Evolutionary conservation across 2,888 invertebrate species (phyloP).

Genomic region (Andrena chrysosceles): DNA sequence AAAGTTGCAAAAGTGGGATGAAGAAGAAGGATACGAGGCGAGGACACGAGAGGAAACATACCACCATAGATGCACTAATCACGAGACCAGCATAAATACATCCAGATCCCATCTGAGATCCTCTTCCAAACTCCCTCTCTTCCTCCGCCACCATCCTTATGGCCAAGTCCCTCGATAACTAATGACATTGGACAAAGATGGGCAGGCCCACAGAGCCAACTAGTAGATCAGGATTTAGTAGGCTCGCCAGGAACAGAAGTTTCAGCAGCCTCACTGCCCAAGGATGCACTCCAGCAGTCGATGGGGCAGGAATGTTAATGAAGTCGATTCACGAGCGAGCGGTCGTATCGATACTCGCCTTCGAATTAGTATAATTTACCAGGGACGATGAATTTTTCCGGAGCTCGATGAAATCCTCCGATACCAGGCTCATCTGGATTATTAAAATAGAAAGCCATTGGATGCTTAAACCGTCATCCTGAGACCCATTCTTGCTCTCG

Average conservation of each 20-base stretch:
- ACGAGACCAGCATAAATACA: constrained; percentile 39
- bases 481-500: background rate
- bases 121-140: constrained; percentile 31
- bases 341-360: background rate
- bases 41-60: constrained; percentile 36
- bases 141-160: constrained; percentile 49
- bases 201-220: constrained; percentile 22
- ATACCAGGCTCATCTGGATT: background rate
- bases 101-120: constrained; percentile 45
- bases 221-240: constrained; percentile 41
- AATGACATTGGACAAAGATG: constrained; percentile 35
- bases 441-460: constrained; percentile 30
- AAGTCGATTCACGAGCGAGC: constrained; percentile 11
- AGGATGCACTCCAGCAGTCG: background rate
- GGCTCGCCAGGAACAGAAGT: constrained; percentile 19
- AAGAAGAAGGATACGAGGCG: background rate
- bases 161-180: constrained; percentile 31
- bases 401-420: background rate
- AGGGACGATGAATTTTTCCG: background rate
- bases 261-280: constrained; percentile 22
- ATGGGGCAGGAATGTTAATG: constrained; percentile 39
- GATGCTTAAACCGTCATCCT: background rate
- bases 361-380: background rate
- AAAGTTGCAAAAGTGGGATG: background rate
- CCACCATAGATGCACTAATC: constrained; percentile 41